Evolutionary conservation across 2,888 invertebrate genomes (phyloP).

Genomic region (Sicus ferrugineus): DNA sequence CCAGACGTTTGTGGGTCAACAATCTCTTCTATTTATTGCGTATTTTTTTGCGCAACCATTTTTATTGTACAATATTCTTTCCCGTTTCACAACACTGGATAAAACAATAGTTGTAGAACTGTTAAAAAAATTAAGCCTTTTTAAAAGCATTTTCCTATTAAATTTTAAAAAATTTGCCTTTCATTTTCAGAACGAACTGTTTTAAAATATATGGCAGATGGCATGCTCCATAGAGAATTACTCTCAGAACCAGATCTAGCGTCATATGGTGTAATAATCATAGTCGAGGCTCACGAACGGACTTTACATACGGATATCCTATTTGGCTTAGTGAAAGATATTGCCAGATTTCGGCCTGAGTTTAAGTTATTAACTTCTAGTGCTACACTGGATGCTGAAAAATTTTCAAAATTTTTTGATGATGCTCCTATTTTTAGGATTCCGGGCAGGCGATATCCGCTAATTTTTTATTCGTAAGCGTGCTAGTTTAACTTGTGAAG

Average conservation of each 20-base stretch:
- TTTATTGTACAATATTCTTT: no score
- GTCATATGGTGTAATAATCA: conserved; percentile 97
- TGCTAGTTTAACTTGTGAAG: not conserved
- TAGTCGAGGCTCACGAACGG: conserved; percentile 99
- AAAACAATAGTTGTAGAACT: no score
- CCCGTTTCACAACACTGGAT: no score
- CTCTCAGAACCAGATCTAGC: conserved; percentile 95
- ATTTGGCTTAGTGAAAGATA: conserved; percentile 97
- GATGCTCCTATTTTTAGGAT: conserved; percentile 98
- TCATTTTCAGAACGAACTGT: conserved; percentile 79
- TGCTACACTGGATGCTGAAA: conserved; percentile 97
- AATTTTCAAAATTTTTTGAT: conserved; percentile 98
- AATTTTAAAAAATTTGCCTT: no score
- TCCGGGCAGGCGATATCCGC: conserved; percentile 96
- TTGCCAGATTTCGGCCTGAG: conserved; percentile 90
- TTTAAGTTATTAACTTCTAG: conserved; percentile 96
- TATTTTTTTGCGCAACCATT: no score
- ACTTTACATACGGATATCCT: conserved; percentile 98
- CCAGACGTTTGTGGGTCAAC: no score
- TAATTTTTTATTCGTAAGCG: conserved; percentile 35
- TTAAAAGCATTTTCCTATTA: no score
- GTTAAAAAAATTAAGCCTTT: no score
- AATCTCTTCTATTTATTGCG: no score
- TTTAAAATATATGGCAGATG: conserved; percentile 99
- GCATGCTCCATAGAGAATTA: conserved; percentile 96